These are phyloP conservation scores for Carettochelys insculpta DNA, from an alignment of 2,113 vertebrate genomes.

Conservation along the genomic window DNA sequence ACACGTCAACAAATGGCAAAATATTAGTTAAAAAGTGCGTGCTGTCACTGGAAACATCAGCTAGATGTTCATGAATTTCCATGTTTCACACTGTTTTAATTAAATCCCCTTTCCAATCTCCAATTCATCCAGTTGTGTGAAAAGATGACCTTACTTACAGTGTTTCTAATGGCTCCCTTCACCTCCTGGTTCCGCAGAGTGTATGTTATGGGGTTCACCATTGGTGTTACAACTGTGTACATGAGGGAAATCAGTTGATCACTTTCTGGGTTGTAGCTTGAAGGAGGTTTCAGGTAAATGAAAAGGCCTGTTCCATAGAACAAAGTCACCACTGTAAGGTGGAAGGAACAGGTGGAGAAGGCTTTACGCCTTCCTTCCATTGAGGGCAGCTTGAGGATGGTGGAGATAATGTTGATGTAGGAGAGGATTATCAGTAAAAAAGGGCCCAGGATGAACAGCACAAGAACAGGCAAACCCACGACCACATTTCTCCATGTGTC, in stretches of 20 bases:
- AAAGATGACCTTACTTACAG: background rate
- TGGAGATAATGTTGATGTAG: background rate
- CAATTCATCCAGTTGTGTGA: background rate
- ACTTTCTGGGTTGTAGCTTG: slow-evolving; percentile 12
- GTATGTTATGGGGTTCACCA: slow-evolving; percentile 58
- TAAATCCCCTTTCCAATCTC: too few species aligned
- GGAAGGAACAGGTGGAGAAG: too few species aligned
- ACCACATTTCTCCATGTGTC: slow-evolving; percentile 24
- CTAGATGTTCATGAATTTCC: too few species aligned
- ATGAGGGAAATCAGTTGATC: slow-evolving; percentile 44
- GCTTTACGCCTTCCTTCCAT: too few species aligned
- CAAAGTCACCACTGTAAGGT: too few species aligned
- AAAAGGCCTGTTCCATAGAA: slow-evolving; percentile 48
- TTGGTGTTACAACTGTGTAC: background rate
- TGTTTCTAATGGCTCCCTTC: slow-evolving; percentile 35
- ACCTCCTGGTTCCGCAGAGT: slow-evolving; percentile 55
- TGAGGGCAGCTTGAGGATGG: too few species aligned
- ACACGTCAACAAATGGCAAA: too few species aligned
- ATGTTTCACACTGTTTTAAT: too few species aligned
- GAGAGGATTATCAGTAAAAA: slow-evolving; percentile 45
- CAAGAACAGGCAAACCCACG: background rate
- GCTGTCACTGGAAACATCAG: too few species aligned
- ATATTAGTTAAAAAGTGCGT: background rate
- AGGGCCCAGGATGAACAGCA: slow-evolving; percentile 33
- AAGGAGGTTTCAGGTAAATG: slow-evolving; percentile 41